Percentiles rank a stretch among this genome's conserved stretches.
These are phyloP conservation scores for Osmerus eperlanus DNA, from an alignment of 2,113 vertebrate genomes.

Conservation along the genomic window DNA sequence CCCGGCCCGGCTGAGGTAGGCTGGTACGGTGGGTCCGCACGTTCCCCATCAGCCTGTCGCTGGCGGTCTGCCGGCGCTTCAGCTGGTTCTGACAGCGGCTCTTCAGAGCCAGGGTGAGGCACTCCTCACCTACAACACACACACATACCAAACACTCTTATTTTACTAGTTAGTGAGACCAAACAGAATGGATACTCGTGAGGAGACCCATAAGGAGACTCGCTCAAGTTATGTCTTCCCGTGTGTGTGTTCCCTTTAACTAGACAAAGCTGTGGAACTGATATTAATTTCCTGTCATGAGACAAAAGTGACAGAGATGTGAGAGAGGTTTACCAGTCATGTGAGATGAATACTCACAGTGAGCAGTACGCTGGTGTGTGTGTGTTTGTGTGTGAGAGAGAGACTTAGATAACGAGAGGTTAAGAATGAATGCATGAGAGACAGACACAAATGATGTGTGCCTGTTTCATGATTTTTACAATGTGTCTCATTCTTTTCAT, in stretches of 20 bases:
- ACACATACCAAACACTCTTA: background rate
- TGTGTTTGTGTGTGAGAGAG: background rate
- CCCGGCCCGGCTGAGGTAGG: slow-evolving; percentile 10
- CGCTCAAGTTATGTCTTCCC: background rate
- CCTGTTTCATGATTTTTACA: background rate
- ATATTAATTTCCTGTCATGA: background rate
- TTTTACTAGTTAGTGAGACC: no score
- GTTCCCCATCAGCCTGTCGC: slow-evolving; percentile 58
- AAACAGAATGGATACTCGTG: background rate
- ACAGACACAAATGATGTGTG: background rate
- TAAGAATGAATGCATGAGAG: no score
- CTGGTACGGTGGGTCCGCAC: slow-evolving; percentile 18
- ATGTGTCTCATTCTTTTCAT: slow-evolving; percentile 9
- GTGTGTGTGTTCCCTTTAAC: background rate
- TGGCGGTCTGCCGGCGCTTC: slow-evolving; percentile 63
- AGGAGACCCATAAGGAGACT: background rate
- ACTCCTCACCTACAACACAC: slow-evolving; percentile 66
- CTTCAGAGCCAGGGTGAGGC: slow-evolving; percentile 73
- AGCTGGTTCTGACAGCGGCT: slow-evolving; percentile 78
- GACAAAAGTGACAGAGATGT: background rate
- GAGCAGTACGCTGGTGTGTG: background rate
- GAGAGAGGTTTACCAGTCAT: background rate
- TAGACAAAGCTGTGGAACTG: background rate
- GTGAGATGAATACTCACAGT: background rate
- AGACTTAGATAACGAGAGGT: background rate